Evolutionary conservation across 2,888 invertebrate genomes (phyloP).

Genomic region (Cistogaster globosa): DNA sequence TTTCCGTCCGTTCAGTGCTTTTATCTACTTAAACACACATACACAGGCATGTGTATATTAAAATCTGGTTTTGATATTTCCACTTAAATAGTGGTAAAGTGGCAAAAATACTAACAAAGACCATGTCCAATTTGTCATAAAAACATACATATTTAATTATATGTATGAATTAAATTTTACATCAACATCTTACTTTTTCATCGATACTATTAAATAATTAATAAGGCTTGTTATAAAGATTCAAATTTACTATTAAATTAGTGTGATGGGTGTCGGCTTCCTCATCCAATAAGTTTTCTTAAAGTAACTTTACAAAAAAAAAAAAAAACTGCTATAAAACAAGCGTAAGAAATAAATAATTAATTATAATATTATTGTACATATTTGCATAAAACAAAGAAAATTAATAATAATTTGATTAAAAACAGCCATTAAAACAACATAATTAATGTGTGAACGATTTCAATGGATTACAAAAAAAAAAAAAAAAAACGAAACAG

Average conservation of each 20-base stretch:
- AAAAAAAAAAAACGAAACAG: background rate
- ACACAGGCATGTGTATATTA: too few relatives aligned
- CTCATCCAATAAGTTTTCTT: slow-evolving; percentile 24
- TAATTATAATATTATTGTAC: slow-evolving; percentile 5
- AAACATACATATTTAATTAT: background rate
- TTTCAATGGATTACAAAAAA: slow-evolving; percentile 32
- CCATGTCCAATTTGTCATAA: too few relatives aligned
- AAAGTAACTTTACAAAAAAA: background rate
- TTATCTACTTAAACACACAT: too few relatives aligned
- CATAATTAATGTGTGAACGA: slow-evolving; percentile 66
- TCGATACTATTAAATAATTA: slow-evolving; percentile 20
- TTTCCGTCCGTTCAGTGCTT: too few relatives aligned
- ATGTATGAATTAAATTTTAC: slow-evolving; percentile 8
- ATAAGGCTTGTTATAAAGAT: slow-evolving; percentile 21
- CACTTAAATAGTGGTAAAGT: too few relatives aligned
- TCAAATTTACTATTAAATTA: slow-evolving; percentile 25
- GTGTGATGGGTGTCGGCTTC: slow-evolving; percentile 36
- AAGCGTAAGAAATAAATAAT: slow-evolving; percentile 2
- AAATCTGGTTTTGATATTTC: too few relatives aligned
- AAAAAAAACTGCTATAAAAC: background rate
- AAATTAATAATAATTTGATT: slow-evolving; percentile 52
- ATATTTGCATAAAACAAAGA: slow-evolving; percentile 58
- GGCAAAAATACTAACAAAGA: too few relatives aligned
- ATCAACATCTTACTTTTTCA: background rate
- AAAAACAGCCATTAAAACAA: slow-evolving; percentile 42